Percentiles rank a stretch among this genome's conserved stretches.
These are phyloP conservation scores for Cydia splendana DNA, from an alignment of 1,140 invertebrate genomes.

Conservation along the genomic window DNA sequence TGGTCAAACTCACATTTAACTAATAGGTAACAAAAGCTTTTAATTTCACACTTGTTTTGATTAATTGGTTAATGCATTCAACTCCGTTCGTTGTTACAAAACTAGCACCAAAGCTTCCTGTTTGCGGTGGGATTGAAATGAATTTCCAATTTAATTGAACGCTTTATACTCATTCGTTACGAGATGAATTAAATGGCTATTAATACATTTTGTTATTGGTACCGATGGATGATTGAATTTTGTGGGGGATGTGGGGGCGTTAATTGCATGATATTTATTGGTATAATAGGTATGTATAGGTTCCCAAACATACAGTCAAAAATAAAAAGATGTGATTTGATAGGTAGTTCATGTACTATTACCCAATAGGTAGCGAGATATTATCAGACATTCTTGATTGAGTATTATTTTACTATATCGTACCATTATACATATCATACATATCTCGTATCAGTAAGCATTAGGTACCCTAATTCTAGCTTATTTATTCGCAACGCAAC, in stretches of 20 bases:
- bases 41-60: background rate
- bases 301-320: too few species aligned
- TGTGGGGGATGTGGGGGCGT: background rate
- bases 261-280: background rate
- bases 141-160: constrained; percentile 13
- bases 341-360: too few species aligned
- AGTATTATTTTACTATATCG: too few species aligned
- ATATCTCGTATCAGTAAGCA: background rate
- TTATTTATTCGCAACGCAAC: constrained; percentile 8
- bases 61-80: constrained; percentile 5
- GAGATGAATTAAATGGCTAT: constrained; percentile 3
- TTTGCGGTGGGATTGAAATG: constrained; percentile 12
- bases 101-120: background rate
- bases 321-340: too few species aligned
- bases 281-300: too few species aligned
- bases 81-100: background rate
- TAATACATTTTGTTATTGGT: background rate
- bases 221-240: constrained; percentile 15
- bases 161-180: background rate
- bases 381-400: too few species aligned
- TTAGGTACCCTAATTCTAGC: background rate
- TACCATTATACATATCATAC: too few species aligned
- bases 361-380: too few species aligned
- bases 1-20: background rate
- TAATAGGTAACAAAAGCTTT: background rate